Evolutionary conservation across 2,113 vertebrate species (phyloP).

Genomic region (Corythornis madagascariensis): DNA sequence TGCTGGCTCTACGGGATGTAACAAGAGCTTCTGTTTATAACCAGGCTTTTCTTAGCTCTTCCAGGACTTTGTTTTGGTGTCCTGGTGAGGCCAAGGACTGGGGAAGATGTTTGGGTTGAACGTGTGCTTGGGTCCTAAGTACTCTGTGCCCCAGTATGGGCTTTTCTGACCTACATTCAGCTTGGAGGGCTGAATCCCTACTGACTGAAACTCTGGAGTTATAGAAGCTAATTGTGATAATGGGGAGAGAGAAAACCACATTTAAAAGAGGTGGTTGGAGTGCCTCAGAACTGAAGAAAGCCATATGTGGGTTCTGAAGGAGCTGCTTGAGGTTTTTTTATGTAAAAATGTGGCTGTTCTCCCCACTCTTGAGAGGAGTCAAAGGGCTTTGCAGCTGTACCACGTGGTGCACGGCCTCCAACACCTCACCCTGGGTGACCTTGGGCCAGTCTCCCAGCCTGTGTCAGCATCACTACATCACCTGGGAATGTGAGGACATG

Average conservation of each 20-base stretch:
- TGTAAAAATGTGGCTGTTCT: background rate
- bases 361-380: background rate
- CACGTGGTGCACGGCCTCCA: fast-evolving
- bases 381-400: background rate
- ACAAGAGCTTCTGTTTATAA: slow-evolving; percentile 16
- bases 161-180: background rate
- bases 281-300: background rate
- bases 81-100: background rate
- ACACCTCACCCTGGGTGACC: background rate
- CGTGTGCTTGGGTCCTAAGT: background rate
- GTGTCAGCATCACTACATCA: background rate
- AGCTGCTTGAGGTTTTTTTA: background rate
- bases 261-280: background rate
- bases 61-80: background rate
- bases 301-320: background rate
- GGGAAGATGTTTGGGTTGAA: background rate
- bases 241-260: background rate
- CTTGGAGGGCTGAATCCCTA: background rate
- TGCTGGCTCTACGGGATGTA: background rate
- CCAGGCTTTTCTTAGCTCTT: slow-evolving; percentile 7
- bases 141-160: fast-evolving
- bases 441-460: background rate
- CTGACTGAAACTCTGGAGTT: background rate
- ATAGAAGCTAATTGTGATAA: background rate
- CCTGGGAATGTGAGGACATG: background rate